Percentiles rank a stretch among this genome's conserved stretches.
These are phyloP conservation scores for Ecdyonurus torrentis DNA, from an alignment of 2,888 invertebrate species.

Conservation along the genomic window DNA sequence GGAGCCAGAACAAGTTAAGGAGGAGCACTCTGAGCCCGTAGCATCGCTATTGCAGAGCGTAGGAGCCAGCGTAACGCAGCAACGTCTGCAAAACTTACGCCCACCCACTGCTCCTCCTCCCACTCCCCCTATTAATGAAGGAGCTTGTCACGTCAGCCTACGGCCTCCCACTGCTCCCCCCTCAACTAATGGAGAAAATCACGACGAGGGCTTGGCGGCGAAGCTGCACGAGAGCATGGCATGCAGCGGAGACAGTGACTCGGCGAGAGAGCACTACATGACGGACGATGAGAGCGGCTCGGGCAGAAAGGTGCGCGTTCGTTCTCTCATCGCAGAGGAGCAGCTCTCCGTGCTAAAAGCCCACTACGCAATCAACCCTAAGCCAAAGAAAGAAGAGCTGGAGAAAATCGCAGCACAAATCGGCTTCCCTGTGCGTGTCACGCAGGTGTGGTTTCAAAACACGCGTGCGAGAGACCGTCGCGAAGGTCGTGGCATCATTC, in stretches of 20 bases:
- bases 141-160: conserved; percentile 41
- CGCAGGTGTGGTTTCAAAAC: conserved; percentile 88
- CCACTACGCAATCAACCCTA: conserved; percentile 76
- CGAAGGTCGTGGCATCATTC: conserved; percentile 33
- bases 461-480: conserved; percentile 77
- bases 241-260: conserved; percentile 32
- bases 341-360: conserved; percentile 78
- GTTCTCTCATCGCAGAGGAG: conserved; percentile 88
- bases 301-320: conserved; percentile 71
- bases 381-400: conserved; percentile 89
- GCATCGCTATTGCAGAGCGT: conserved; percentile 58
- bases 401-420: conserved; percentile 66
- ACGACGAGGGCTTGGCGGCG: conserved; percentile 49
- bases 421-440: conserved; percentile 35
- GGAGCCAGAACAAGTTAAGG: too few species aligned
- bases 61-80: conserved; percentile 55
- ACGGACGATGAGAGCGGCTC: conserved; percentile 14
- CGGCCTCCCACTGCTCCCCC: conserved; percentile 35
- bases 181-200: conserved; percentile 31
- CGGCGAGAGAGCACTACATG: conserved; percentile 43
- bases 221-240: conserved; percentile 52
- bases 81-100: conserved; percentile 43
- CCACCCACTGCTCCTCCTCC: conserved; percentile 22
- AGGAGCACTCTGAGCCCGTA: conserved; percentile 23
- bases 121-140: conserved; percentile 11